Percentiles rank a stretch among this genome's conserved stretches.
Conservation (phyloP, 2,797 vertebrate species). For the Phataginus tricuspis region DNA sequence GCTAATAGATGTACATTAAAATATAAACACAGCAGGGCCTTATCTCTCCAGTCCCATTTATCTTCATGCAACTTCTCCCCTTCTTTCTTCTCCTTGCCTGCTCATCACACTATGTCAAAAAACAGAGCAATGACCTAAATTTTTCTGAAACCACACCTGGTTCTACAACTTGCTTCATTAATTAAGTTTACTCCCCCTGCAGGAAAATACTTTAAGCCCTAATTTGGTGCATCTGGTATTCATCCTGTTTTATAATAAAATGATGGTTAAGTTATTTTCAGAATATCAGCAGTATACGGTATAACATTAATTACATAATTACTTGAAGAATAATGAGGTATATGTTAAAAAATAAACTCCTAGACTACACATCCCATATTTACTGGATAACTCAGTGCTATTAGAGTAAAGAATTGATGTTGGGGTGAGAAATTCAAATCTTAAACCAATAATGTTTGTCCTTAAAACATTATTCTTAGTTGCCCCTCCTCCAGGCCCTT, state of each 20-base stretch:
- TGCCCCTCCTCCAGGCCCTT: neutral
- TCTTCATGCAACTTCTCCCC: neutral
- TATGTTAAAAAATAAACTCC: neutral
- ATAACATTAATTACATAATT: neutral
- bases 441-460: neutral
- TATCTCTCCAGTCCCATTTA: neutral
- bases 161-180: neutral
- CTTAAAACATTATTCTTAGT: neutral
- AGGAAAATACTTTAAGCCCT: neutral
- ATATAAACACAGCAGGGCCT: neutral
- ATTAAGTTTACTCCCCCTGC: neutral
- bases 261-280: neutral
- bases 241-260: neutral
- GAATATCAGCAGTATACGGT: neutral
- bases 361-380: neutral
- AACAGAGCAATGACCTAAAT: neutral
- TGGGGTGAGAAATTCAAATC: neutral
- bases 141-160: neutral
- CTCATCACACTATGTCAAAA: neutral
- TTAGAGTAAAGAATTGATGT: neutral
- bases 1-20: neutral
- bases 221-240: neutral
- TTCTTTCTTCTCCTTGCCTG: neutral
- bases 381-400: neutral
- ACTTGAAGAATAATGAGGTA: neutral